Conservation (phyloP, 2,797 vertebrate species). For the Benthosema pterotum region DNA sequence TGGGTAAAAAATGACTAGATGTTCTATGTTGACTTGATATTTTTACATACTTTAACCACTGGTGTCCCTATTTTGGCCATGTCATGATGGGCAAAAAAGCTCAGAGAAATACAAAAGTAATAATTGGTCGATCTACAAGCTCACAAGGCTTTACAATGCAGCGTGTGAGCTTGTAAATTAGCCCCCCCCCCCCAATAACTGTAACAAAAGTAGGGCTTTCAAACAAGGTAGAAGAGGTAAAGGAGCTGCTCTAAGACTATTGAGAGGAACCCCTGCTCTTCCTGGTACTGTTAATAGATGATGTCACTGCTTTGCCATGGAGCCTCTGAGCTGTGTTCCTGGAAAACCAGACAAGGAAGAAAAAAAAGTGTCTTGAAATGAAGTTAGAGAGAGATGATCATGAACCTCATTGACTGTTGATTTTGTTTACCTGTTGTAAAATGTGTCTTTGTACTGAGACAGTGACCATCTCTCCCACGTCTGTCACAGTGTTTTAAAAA, state of each 20-base stretch:
- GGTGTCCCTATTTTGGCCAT: too few relatives aligned
- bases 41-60: constrained; percentile 22
- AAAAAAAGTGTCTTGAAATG: constrained; percentile 32
- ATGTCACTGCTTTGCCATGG: constrained; percentile 38
- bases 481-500: constrained; percentile 27
- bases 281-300: constrained; percentile 46
- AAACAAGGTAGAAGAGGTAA: constrained; percentile 33
- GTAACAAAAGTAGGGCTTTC: not conserved
- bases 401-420: constrained; percentile 46
- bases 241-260: constrained; percentile 43
- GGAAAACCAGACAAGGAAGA: constrained; percentile 18
- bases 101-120: too few relatives aligned
- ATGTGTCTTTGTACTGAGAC: constrained; percentile 43
- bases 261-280: constrained; percentile 51
- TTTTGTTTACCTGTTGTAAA: constrained; percentile 52
- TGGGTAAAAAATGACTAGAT: constrained; percentile 33
- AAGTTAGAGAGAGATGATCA: constrained; percentile 27
- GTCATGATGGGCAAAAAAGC: too few relatives aligned
- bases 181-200: too few relatives aligned
- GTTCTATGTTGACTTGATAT: too few relatives aligned
- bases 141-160: too few relatives aligned
- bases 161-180: too few relatives aligned
- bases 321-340: constrained; percentile 34
- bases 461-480: constrained; percentile 24
- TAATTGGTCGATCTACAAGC: too few relatives aligned